phyloP scores from a whole-genome alignment of 2,113 vertebrate genomes.

The Procapra przewalskii region DNA sequence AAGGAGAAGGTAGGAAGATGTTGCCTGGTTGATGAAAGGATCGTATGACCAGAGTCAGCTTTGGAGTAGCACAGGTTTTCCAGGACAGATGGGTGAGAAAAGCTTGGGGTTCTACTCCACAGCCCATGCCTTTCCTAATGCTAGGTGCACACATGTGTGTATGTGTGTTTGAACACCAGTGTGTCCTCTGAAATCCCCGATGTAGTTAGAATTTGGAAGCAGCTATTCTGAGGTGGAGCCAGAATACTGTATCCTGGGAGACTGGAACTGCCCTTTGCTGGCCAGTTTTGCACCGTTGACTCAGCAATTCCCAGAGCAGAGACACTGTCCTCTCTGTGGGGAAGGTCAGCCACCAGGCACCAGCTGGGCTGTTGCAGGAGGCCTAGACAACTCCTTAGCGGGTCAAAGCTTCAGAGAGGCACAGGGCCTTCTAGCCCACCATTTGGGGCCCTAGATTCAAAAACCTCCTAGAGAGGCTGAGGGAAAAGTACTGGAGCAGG shows the following conservation, averaged over 20 bases:
- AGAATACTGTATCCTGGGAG: not conserved
- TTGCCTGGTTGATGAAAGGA: not conserved
- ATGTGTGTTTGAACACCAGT: too few relatives aligned
- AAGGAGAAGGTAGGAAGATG: not conserved
- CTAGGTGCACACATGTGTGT: rapidly evolving
- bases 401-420: not conserved
- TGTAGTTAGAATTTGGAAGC: not conserved
- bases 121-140: not conserved
- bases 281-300: not conserved
- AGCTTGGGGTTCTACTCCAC: not conserved
- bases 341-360: not conserved
- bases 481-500: not conserved
- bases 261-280: not conserved
- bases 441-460: not conserved
- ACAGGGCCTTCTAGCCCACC: not conserved
- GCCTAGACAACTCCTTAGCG: not conserved
- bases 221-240: not conserved
- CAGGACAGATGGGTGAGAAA: not conserved
- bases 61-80: not conserved
- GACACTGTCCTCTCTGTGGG: not conserved
- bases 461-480: not conserved
- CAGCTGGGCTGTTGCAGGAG: not conserved
- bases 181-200: not conserved
- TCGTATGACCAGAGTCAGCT: not conserved
- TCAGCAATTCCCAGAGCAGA: conserved; percentile 39